phyloP scores from a whole-genome alignment of 2,888 invertebrate species.

The Morinoia aosen region DNA sequence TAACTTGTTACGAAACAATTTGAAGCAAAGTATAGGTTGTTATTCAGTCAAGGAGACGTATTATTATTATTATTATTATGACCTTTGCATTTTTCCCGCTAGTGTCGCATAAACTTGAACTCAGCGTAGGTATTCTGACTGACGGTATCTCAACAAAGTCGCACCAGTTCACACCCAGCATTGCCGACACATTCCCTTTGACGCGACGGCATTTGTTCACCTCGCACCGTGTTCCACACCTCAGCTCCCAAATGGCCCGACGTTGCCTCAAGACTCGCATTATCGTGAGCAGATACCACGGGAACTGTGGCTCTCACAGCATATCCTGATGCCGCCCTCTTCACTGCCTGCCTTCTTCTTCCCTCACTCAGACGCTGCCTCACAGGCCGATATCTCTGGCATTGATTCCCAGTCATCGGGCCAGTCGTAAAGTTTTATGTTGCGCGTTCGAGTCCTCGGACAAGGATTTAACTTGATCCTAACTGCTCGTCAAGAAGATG shows the following conservation, averaged over 20 bases:
- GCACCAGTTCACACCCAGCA: no score
- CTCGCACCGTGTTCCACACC: no score
- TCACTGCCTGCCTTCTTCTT: not conserved
- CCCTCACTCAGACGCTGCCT: not conserved
- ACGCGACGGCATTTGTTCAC: no score
- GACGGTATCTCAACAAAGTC: not conserved
- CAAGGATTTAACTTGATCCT: conserved; percentile 47
- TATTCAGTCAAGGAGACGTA: no score
- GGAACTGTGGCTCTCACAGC: no score
- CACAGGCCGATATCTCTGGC: not conserved
- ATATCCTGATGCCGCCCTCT: not conserved
- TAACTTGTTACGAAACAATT: no score
- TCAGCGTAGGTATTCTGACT: not conserved
- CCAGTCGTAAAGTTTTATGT: conserved; percentile 37
- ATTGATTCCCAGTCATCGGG: conserved; percentile 28
- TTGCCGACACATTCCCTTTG: no score
- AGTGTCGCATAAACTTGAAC: not conserved
- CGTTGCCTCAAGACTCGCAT: no score
- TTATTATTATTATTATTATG: no score
- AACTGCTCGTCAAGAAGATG: conserved; percentile 46
- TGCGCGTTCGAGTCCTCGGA: conserved; percentile 33
- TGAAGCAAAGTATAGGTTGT: no score
- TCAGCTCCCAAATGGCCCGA: no score
- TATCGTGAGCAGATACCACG: no score
- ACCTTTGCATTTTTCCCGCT: not conserved